phyloP scores from a whole-genome alignment of 1,140 invertebrate genomes.

The Drosophila ananassae region DNA sequence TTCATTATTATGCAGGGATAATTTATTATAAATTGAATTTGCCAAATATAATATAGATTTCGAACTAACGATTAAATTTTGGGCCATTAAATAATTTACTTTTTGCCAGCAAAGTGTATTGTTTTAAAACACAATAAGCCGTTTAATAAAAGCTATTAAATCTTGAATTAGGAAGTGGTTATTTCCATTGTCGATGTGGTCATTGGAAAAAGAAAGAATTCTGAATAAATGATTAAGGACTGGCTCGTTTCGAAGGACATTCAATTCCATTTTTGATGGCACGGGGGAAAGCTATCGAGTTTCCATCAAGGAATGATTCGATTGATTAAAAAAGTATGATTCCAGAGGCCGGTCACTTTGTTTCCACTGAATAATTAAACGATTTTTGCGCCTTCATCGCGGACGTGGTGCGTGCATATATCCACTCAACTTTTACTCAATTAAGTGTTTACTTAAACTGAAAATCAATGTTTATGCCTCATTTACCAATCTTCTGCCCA shows the following conservation, averaged over 20 bases:
- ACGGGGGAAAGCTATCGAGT: background rate
- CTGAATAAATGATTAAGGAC: conserved; percentile 11
- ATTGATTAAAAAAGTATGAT: conserved; percentile 50
- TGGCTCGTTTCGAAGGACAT: conserved; percentile 1
- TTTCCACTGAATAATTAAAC: conserved; percentile 47
- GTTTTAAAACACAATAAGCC: background rate
- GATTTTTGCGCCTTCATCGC: conserved; percentile 37
- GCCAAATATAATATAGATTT: background rate
- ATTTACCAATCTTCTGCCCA: conserved; percentile 66
- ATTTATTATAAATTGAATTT: conserved; percentile 2
- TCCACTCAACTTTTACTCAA: conserved; percentile 63
- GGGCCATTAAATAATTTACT: background rate
- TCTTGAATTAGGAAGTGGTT: background rate
- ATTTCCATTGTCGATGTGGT: no score
- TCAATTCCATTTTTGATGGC: conserved; percentile 10
- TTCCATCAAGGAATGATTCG: conserved; percentile 16
- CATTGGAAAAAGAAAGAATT: background rate
- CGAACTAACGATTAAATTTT: conserved; percentile 18
- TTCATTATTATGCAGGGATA: background rate
- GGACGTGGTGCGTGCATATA: conserved; percentile 3
- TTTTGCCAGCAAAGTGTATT: background rate
- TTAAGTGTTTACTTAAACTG: conserved; percentile 74
- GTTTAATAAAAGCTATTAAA: background rate
- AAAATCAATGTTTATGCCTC: conserved; percentile 72
- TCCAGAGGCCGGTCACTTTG: conserved; percentile 43